Conservation (phyloP, 2,888 invertebrate genomes). For the Euproctis similis region DNA sequence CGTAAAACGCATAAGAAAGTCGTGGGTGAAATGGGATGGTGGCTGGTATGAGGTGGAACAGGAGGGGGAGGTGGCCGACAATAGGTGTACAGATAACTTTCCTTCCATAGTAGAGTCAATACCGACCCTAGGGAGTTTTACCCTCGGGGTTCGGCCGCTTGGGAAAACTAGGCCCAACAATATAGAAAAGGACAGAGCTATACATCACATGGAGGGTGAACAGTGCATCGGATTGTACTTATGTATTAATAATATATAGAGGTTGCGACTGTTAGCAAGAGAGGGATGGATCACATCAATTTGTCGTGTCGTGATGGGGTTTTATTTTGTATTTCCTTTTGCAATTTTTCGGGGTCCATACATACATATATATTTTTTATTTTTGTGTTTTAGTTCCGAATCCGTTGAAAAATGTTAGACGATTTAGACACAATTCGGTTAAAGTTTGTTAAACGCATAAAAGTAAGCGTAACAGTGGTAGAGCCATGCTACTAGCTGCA, state of each 20-base stretch:
- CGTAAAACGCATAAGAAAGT: conserved; percentile 74
- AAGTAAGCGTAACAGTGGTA: too few species aligned
- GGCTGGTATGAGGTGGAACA: conserved; percentile 33
- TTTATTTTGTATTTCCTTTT: conserved; percentile 70
- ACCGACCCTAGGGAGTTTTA: conserved; percentile 74
- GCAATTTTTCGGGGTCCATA: conserved; percentile 32
- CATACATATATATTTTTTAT: too few species aligned
- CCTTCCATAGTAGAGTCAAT: conserved; percentile 75
- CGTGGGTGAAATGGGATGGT: conserved; percentile 40
- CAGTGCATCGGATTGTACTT: conserved; percentile 62
- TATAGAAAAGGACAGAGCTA: conserved; percentile 68
- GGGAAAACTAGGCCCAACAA: conserved; percentile 77
- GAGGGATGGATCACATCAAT: conserved; percentile 74
- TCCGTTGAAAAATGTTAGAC: too few species aligned
- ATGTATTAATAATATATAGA: conserved; percentile 76
- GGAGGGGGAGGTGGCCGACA: conserved; percentile 60
- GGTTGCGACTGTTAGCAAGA: conserved; percentile 73
- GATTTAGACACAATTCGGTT: too few species aligned
- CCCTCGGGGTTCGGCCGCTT: conserved; percentile 73
- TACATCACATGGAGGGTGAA: conserved; percentile 37
- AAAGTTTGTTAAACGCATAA: too few species aligned
- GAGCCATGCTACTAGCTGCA: too few species aligned
- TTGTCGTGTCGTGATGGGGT: conserved; percentile 75
- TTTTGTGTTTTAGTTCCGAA: too few species aligned
- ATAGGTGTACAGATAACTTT: conserved; percentile 76